Percentiles rank a stretch among this genome's conserved stretches.
These are phyloP conservation scores for Helostoma temminkii DNA, from an alignment of 2,797 vertebrate genomes.

Conservation along the genomic window DNA sequence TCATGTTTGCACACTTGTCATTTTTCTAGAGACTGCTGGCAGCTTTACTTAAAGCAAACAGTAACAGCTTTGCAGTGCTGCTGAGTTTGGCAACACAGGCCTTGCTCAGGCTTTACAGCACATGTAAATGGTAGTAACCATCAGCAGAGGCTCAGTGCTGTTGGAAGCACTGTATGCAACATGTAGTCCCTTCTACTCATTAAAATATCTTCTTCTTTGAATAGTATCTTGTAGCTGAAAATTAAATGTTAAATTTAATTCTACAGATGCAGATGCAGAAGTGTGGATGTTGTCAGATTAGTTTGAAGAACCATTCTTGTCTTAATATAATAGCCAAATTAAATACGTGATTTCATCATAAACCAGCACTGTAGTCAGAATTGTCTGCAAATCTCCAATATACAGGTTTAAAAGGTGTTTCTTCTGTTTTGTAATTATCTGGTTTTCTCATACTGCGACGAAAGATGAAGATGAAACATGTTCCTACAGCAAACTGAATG, in stretches of 20 bases:
- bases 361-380: background rate
- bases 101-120: conserved; percentile 51
- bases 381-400: background rate
- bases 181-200: background rate
- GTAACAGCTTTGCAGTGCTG: conserved; percentile 30
- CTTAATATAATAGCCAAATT: too few relatives aligned
- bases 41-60: conserved; percentile 47
- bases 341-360: background rate
- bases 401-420: conserved; percentile 21
- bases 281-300: too few relatives aligned
- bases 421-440: conserved; percentile 36
- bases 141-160: conserved; percentile 19
- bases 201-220: background rate
- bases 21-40: conserved; percentile 50
- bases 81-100: conserved; percentile 29
- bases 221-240: background rate
- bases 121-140: conserved; percentile 30
- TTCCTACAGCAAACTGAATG: background rate
- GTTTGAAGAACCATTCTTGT: too few relatives aligned
- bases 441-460: conserved; percentile 32
- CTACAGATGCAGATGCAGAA: too few relatives aligned
- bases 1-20: conserved; percentile 59
- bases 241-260: too few relatives aligned
- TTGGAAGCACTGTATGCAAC: conserved; percentile 20
- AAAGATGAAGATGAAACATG: background rate